Base-by-base conservation (phyloP, 2,797 vertebrate species). In the Acipenser transmontanus region DNA sequence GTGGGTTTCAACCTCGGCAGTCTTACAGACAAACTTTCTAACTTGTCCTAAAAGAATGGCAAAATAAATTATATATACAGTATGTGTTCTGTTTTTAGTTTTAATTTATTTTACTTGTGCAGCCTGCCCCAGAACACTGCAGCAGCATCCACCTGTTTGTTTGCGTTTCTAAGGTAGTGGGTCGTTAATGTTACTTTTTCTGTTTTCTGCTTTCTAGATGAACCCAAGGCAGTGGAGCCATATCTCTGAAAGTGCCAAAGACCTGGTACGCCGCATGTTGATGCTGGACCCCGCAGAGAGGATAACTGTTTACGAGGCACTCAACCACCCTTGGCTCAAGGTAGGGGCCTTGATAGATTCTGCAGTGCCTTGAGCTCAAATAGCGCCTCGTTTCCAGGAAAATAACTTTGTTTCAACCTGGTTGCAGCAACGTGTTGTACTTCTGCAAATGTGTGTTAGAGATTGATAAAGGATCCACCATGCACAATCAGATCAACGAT, bases 311-410 rank as follows among this genome's bases (percentile, higher is more conserved):
- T 99, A 99, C 63, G 97, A 99, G 85, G 95, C 97, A 60, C 91
- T 99, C 75, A 99, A 99, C 85, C 97, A 99, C 85, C 97, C 96
- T 75, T 99, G 96, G 96, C 93, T 99, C 72, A 99, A 99, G 94
- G 97, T 95, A 85, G 20, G 49, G 20, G 10, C 52, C 34, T 34
- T 34, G 34, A 34, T 34, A 34, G 34, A 34, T 34, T 59, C 62
- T 11, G 54, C 56, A 47, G 11, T 47, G 7, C 5, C 8, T 34
- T 34, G 34, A 34, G 34, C 8, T 52, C 12, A 52, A 52, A 52
- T 52, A 8, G 50, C 12, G 6, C 50, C 7, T 3, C 12, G 6
- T 52, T 52, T 8, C 50, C 12, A 8, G 6, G 50, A 52, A 52
- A 52, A 8, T 52, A 52, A 52, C 50, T 52, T 34, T 34, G 34